Percentiles rank a stretch among this genome's conserved stretches.
Conservation (phyloP, 2,797 vertebrate genomes). For the Ibycter americanus region DNA sequence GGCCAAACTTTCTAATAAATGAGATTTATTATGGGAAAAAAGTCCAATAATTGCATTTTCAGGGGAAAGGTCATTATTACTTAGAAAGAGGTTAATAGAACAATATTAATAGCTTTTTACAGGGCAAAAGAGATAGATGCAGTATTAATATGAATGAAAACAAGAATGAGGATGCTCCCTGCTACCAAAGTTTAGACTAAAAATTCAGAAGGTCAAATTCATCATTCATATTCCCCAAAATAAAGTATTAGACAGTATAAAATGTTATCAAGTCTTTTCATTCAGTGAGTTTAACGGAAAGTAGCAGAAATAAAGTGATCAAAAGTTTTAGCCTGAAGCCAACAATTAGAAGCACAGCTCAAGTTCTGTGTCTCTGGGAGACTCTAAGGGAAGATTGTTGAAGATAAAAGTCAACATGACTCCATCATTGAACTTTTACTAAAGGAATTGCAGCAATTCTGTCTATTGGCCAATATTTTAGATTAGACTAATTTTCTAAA, state of each 20-base stretch:
- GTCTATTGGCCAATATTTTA: conserved; percentile 24
- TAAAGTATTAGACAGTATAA: conserved; percentile 56
- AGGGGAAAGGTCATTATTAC: conserved; percentile 65
- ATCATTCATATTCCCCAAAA: conserved; percentile 47
- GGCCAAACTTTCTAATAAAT: conserved; percentile 73
- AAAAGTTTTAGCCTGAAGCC: conserved; percentile 61
- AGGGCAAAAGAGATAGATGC: conserved; percentile 60
- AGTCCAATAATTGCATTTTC: conserved; percentile 74
- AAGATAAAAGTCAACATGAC: conserved; percentile 43
- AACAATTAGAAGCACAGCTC: conserved; percentile 37
- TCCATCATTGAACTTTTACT: not conserved
- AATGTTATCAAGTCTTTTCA: conserved; percentile 56
- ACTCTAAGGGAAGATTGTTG: not conserved
- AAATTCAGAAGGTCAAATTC: conserved; percentile 66
- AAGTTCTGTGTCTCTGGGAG: conserved; percentile 23
- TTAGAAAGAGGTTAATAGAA: conserved; percentile 70
- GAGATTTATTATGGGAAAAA: conserved; percentile 77
- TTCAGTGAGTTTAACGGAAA: conserved; percentile 39
- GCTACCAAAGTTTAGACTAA: conserved; percentile 51
- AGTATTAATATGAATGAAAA: conserved; percentile 71
- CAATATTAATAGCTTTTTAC: conserved; percentile 63
- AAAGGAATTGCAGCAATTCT: not conserved
- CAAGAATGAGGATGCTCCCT: conserved; percentile 64
- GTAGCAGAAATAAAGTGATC: conserved; percentile 39
- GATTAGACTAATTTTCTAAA: conserved; percentile 40